Conservation (phyloP, 2,113 vertebrate genomes). For the Grus americana region DNA sequence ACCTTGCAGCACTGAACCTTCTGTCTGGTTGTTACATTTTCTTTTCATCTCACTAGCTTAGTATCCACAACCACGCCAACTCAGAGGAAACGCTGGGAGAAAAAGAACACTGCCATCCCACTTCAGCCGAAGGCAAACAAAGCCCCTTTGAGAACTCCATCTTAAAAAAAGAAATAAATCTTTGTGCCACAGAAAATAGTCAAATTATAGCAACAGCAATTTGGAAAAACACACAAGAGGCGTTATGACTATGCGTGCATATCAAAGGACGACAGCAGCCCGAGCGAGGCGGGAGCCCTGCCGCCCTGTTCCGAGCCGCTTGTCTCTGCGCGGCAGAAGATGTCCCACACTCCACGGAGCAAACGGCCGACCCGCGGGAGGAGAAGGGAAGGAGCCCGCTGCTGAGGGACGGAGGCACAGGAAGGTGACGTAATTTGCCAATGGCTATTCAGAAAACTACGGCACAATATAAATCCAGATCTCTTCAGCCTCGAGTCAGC, state of each 20-base stretch:
- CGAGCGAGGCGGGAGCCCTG: rapidly evolving
- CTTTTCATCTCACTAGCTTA: background rate
- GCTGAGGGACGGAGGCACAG: background rate
- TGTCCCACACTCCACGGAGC: rapidly evolving
- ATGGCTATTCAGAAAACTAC: background rate
- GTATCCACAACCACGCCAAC: background rate
- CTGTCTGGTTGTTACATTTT: background rate
- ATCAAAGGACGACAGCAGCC: rapidly evolving
- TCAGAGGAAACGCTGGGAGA: background rate
- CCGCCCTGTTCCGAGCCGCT: background rate
- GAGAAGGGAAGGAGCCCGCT: background rate
- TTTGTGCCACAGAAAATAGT: background rate
- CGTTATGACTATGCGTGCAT: background rate
- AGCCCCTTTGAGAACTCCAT: background rate
- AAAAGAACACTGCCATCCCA: background rate
- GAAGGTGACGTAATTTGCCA: background rate
- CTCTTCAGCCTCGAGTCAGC: background rate
- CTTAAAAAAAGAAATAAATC: background rate
- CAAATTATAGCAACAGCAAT: background rate
- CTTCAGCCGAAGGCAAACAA: background rate
- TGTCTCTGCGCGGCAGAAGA: background rate
- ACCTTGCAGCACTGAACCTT: background rate
- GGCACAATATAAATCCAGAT: background rate
- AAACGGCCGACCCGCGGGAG: rapidly evolving
- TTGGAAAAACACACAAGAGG: background rate